Base-by-base conservation (phyloP, 2,113 vertebrate genomes). In the Siphamia tubifer region DNA sequence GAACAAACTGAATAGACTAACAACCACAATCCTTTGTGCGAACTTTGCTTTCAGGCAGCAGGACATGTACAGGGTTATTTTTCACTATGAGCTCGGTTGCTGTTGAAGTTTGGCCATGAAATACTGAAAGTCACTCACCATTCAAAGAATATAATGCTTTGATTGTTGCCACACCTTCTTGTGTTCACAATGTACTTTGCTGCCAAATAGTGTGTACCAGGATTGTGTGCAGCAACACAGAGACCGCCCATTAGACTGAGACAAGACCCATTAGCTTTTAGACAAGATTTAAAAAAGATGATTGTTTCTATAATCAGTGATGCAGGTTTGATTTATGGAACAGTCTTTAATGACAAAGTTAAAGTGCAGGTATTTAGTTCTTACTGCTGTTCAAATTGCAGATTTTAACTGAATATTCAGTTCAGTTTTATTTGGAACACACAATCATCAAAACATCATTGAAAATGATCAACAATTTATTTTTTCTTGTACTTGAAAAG, bases 141-240 rank as follows among this genome's bases (percentile, higher is more conserved):
- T 23, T n/a, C 28, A 55, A 28, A 56, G 12, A 17, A 39, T 23
- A 13, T 24, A 17, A 47, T 8, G 27, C 55, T 68, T 47, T 48
- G 4, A 27, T 70, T 27, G 58, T 25, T 39, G 49, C 72, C 54
- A 24, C 47, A 60, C 52, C 60, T 52, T 73, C 12, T 36, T 36
- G 12, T 40, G 20, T 35, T 6, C 30, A 36, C 0, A 44, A 10
- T 53, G 20, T 5, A 3, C 19, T 2, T 27, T 36, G 19, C 25
- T 55, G 57, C 43, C 47, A 64, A 85, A 69, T 66, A 9, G 74
- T 47, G 42, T 52, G 23, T 76, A 43, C 40, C n/a, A 4, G n/a
- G 52, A 39, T 51, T 31, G 8, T 45, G 42, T 36, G 48, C 20
- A 58, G 39, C 44, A 54, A 15, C 38, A 1, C 53, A 28, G 48